Conservation (phyloP, 2,113 vertebrate species). For the Tragulus kanchil region DNA sequence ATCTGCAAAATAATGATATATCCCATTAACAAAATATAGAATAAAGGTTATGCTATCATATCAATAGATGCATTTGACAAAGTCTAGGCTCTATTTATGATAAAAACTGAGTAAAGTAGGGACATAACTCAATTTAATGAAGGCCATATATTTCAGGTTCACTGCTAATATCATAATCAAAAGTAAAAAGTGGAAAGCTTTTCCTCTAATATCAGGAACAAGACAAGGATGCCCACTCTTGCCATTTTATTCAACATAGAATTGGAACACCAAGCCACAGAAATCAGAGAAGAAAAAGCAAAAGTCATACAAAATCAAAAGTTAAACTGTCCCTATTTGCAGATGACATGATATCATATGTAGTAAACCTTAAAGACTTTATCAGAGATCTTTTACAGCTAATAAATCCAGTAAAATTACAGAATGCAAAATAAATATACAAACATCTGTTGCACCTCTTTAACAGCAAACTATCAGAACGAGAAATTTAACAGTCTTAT, state of each 20-base stretch:
- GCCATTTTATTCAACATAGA: neutral
- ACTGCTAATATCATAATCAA: neutral
- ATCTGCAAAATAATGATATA: neutral
- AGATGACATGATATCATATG: neutral
- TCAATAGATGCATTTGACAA: neutral
- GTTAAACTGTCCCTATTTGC: neutral
- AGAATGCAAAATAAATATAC: neutral
- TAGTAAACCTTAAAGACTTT: neutral
- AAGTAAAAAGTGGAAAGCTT: neutral
- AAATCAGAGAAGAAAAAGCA: neutral
- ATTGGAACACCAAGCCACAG: neutral
- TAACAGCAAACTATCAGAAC: neutral
- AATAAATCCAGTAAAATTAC: neutral
- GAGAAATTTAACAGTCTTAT: neutral
- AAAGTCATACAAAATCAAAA: neutral
- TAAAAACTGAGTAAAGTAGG: neutral
- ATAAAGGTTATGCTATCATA: neutral
- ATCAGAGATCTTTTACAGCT: neutral
- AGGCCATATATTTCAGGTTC: neutral
- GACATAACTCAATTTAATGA: neutral
- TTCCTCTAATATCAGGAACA: neutral
- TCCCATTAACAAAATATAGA: neutral
- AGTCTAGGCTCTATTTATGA: neutral
- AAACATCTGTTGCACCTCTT: neutral
- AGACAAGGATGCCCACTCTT: neutral